These are phyloP conservation scores for Canis aureus DNA, from an alignment of 2,113 vertebrate species.

Conservation along the genomic window DNA sequence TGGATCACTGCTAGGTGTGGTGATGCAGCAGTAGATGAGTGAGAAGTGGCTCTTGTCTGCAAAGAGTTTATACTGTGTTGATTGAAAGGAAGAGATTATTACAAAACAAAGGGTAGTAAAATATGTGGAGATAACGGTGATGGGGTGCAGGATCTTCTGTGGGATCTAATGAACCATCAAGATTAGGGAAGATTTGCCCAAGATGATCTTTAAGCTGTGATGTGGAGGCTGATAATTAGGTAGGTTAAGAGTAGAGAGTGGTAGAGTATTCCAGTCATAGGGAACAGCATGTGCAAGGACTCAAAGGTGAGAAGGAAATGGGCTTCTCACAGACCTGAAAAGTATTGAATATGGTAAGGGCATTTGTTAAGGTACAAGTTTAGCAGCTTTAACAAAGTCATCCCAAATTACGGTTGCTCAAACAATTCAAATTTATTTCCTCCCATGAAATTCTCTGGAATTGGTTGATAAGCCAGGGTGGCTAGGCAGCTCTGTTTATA, in stretches of 20 bases:
- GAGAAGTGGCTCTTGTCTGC: neutral
- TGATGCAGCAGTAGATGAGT: fast-evolving
- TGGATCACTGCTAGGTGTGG: neutral
- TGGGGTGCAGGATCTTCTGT: neutral
- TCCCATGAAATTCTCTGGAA: neutral
- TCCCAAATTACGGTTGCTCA: neutral
- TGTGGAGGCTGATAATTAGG: neutral
- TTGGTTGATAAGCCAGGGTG: neutral
- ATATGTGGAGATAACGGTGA: neutral
- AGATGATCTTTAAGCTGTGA: neutral
- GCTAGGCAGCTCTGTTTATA: neutral
- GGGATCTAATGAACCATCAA: neutral
- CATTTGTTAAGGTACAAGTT: neutral
- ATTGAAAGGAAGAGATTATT: neutral
- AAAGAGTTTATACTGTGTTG: neutral
- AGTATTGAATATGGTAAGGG: neutral
- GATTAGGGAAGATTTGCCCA: neutral
- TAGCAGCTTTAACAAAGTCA: neutral
- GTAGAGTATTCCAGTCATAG: neutral
- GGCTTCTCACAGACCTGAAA: neutral
- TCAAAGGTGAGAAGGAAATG: neutral
- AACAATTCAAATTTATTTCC: neutral
- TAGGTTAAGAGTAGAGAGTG: neutral
- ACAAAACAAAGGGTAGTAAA: neutral
- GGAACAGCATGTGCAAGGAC: neutral